phyloP scores from a whole-genome alignment of 2,797 vertebrate species.

The Gymnopithys bicolor region DNA sequence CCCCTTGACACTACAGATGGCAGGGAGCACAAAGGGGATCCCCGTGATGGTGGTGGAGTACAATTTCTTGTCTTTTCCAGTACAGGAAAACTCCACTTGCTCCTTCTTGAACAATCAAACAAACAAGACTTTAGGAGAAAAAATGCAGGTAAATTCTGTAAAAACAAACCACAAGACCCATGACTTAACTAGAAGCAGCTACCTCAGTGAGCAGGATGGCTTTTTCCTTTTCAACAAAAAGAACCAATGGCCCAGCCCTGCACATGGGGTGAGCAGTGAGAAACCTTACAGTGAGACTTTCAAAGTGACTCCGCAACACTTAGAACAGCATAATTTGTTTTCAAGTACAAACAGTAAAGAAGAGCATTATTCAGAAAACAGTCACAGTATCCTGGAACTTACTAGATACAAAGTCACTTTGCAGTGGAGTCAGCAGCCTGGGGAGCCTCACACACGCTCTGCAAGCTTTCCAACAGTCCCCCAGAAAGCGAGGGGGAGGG shows the following conservation, averaged over 20 bases:
- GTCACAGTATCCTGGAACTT: slow-evolving; percentile 24
- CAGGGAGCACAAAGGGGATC: not conserved
- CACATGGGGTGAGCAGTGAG: not conserved
- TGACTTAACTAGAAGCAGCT: not conserved
- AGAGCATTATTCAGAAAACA: slow-evolving; percentile 3
- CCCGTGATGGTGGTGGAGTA: rapidly evolving
- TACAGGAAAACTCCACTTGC: not conserved
- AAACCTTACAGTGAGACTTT: slow-evolving; percentile 9
- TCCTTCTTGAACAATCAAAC: not conserved
- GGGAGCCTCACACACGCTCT: not conserved
- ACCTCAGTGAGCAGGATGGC: not conserved
- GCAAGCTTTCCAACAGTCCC: slow-evolving; percentile 6
- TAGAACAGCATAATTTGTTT: not conserved
- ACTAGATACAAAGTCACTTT: not conserved
- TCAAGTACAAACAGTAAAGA: slow-evolving; percentile 3
- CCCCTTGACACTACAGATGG: not conserved
- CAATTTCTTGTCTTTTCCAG: not conserved
- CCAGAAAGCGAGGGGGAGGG: not conserved
- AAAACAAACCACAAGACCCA: not conserved
- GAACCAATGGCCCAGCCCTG: not conserved
- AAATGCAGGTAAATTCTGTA: not conserved
- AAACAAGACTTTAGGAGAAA: not conserved
- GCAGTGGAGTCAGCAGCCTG: slow-evolving; percentile 29
- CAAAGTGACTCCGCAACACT: slow-evolving; percentile 3
- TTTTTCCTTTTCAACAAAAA: not conserved